Evolutionary conservation across 2,888 invertebrate species (phyloP), one percentile per base, ranked within the genome.

Genomic region (Altica lythri): DNA sequence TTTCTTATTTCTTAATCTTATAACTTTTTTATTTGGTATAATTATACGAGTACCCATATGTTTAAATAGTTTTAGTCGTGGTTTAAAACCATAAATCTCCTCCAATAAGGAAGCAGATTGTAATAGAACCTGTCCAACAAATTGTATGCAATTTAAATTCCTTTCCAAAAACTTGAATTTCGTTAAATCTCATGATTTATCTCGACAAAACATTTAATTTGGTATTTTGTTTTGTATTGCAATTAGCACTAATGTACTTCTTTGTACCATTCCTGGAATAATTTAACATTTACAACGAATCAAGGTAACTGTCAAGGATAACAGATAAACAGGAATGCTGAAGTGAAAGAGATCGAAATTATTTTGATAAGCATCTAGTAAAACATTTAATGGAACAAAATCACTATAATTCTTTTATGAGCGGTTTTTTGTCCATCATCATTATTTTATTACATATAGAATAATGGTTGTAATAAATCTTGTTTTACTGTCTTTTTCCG

Each of bases 231-330:
- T 43, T 43, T 8, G 40, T 35, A 35, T 25, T 19, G 18, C 48
- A 27, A 49, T 40, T 49, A 49, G 14, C 40, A 6, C 19, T 16
- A 18, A 40, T 19, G 17, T 18, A 13, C 40, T 48, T 40, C 47
- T 37, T 47, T 30, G 25, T 38, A 13, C 14, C 3, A 37, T 38
- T 27, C 10, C 10, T 29, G 17, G n/a, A 45, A 34, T 30, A 38
- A 27, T 40, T 35, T 16, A 17, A 8, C 14, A 27, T 47, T 47
- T 47, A 19, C 27, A 37, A 13, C 5, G 18, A 10, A 19, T 14
- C 40, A 49, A 38, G 48, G 48, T 22, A 30, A 49, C 40, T 49
- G 47, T 18, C 47, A 48, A 49, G 48, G 48, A 49, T 40, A 49
- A 40, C 22, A 12, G n/a, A 37, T 30, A 5, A 19, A 16, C 5